phyloP scores from a whole-genome alignment of 1,140 invertebrate species.

The Hylaeus volcanicus region DNA sequence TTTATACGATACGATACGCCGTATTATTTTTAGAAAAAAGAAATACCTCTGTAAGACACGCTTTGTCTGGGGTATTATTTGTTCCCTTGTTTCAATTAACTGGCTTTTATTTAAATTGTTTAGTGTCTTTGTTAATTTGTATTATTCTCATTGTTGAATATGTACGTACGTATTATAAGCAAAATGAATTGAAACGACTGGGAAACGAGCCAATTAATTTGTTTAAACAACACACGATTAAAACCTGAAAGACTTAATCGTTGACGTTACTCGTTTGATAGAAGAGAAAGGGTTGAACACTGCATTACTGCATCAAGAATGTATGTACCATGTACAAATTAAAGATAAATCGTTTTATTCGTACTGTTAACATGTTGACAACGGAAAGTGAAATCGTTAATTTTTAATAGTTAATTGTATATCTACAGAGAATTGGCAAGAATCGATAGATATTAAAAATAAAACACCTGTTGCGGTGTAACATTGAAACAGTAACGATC shows the following conservation, averaged over 20 bases:
- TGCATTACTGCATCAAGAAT: conserved; percentile 48
- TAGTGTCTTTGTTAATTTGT: not conserved
- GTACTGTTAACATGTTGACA: conserved; percentile 38
- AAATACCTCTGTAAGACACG: not conserved
- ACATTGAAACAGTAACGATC: not conserved
- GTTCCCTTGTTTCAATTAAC: not conserved
- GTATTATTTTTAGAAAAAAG: not conserved
- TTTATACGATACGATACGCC: not conserved
- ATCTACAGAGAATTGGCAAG: not conserved
- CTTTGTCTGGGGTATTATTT: not conserved
- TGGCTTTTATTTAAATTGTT: not conserved
- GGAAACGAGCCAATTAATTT: not conserved
- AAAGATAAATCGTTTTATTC: conserved; percentile 59
- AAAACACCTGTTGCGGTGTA: not conserved
- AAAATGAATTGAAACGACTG: not conserved
- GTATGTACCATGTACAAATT: conserved; percentile 78
- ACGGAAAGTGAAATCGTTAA: conserved; percentile 23
- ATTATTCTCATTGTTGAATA: not conserved
- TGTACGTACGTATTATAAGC: not conserved
- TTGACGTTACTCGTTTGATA: conserved; percentile 18
- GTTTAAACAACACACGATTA: not conserved
- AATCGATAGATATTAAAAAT: not conserved
- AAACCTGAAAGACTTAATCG: conserved; percentile 20
- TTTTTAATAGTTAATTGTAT: conserved; percentile 19
- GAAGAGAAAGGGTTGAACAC: conserved; percentile 11